Evolutionary conservation across 2,888 invertebrate genomes (phyloP).

Genomic region (Cataglyphis livida): DNA sequence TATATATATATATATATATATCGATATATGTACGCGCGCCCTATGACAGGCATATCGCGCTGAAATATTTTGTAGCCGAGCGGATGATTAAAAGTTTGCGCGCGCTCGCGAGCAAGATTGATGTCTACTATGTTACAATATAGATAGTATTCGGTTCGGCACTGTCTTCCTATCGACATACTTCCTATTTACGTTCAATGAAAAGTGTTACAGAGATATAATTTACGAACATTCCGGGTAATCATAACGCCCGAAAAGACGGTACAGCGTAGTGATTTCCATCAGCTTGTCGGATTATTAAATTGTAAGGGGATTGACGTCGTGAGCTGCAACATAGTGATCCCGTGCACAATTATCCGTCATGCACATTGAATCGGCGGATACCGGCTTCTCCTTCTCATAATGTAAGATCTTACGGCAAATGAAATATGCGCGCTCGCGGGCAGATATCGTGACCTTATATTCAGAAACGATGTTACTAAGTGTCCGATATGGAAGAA

Average conservation of each 20-base stretch:
- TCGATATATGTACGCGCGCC: constrained; percentile 11
- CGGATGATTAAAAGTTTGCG: constrained; percentile 41
- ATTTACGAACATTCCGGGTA: neutral
- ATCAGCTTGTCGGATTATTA: constrained; percentile 36
- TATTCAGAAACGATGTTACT: constrained; percentile 24
- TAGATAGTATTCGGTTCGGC: neutral
- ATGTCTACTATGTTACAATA: neutral
- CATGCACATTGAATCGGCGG: constrained; percentile 39
- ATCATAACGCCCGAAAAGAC: constrained; percentile 9
- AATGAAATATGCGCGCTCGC: constrained; percentile 28
- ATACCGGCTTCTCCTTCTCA: constrained; percentile 19
- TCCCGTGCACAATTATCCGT: constrained; percentile 36
- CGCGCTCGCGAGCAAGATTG: neutral
- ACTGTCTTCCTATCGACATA: constrained; percentile 9
- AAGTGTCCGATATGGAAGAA: neutral
- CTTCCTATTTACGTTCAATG: neutral
- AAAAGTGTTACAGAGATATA: neutral
- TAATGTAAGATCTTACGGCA: constrained; percentile 23
- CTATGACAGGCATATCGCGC: constrained; percentile 38
- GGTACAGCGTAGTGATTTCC: constrained; percentile 17
- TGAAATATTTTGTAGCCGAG: constrained; percentile 39
- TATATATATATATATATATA: constrained; percentile 10
- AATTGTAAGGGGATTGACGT: constrained; percentile 26
- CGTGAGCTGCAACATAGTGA: constrained; percentile 3
- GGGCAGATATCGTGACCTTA: constrained; percentile 24